Conservation (phyloP, 2,797 vertebrate species). For the Eupleurogrammus muticus region DNA sequence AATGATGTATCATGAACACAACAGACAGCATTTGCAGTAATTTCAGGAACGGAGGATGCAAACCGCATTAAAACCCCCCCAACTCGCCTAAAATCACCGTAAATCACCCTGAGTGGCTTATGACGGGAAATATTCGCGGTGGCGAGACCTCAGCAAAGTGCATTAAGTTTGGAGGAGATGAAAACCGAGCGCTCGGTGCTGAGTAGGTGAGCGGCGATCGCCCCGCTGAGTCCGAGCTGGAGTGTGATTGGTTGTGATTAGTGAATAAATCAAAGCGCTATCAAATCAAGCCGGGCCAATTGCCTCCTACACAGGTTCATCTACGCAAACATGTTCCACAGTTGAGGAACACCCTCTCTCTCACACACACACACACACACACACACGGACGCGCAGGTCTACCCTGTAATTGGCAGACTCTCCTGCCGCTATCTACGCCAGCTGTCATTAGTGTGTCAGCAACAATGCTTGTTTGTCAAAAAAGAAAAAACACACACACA, state of each 20-base stretch:
- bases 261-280: conserved; percentile 82
- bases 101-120: conserved; percentile 57
- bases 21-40: conserved; percentile 30
- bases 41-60: conserved; percentile 38
- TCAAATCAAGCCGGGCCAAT: conserved; percentile 80
- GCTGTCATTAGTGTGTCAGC: conserved; percentile 79
- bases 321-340: conserved; percentile 72
- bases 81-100: conserved; percentile 47
- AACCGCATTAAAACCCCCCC: conserved; percentile 64
- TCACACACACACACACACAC: conserved; percentile 15
- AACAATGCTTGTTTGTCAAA: conserved; percentile 79
- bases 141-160: conserved; percentile 49
- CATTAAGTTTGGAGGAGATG: conserved; percentile 63
- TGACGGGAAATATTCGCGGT: conserved; percentile 36
- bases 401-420: conserved; percentile 77
- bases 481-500: conserved; percentile 29
- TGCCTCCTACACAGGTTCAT: conserved; percentile 79
- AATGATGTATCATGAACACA: background rate
- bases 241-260: conserved; percentile 83
- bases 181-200: conserved; percentile 65
- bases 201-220: conserved; percentile 57
- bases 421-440: conserved; percentile 65
- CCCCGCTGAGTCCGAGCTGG: conserved; percentile 68
- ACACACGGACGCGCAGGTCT: conserved; percentile 33
- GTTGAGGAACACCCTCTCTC: conserved; percentile 60